phyloP scores from a whole-genome alignment of 2,888 invertebrate genomes.

The Keiferia lycopersicella region DNA sequence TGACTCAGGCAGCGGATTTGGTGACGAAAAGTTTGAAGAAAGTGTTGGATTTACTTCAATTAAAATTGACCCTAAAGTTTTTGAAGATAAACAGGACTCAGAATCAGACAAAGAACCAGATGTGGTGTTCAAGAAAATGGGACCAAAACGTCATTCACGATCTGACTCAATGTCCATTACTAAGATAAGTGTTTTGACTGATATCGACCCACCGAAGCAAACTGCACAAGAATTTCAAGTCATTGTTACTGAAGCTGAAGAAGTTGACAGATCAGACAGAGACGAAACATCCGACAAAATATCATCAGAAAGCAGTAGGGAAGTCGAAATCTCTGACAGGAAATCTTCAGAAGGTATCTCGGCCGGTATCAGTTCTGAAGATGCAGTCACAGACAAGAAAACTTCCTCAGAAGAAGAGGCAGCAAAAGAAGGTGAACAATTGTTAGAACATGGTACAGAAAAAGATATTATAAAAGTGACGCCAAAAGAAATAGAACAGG shows the following conservation, averaged over 20 bases:
- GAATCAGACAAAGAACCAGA: slow-evolving; percentile 68
- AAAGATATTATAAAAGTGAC: slow-evolving; percentile 40
- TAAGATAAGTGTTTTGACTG: slow-evolving; percentile 67
- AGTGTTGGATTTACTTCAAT: slow-evolving; percentile 72
- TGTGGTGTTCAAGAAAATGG: slow-evolving; percentile 69
- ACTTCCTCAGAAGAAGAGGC: slow-evolving; percentile 74
- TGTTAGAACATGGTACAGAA: slow-evolving; percentile 43
- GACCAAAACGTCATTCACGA: slow-evolving; percentile 73
- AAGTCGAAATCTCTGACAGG: slow-evolving; percentile 75
- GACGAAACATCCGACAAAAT: slow-evolving; percentile 77
- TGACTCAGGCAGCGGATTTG: slow-evolving; percentile 77
- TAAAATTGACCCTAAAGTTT: slow-evolving; percentile 58
- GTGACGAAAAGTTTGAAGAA: slow-evolving; percentile 77
- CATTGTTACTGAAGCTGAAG: slow-evolving; percentile 75
- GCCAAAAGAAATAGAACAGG: slow-evolving; percentile 45
- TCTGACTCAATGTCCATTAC: slow-evolving; percentile 74
- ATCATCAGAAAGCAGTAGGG: slow-evolving; percentile 76
- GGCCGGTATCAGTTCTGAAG: slow-evolving; percentile 76
- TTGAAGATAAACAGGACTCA: slow-evolving; percentile 66
- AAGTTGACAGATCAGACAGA: slow-evolving; percentile 69
- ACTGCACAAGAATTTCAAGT: slow-evolving; percentile 72
- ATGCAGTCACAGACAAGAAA: slow-evolving; percentile 77
- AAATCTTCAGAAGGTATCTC: slow-evolving; percentile 79
- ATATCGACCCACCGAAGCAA: slow-evolving; percentile 50
- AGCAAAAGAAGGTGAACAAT: slow-evolving; percentile 49